Evolutionary conservation across 1,140 invertebrate species (phyloP).

Genomic region (Lordiphosa stackelbergi): DNA sequence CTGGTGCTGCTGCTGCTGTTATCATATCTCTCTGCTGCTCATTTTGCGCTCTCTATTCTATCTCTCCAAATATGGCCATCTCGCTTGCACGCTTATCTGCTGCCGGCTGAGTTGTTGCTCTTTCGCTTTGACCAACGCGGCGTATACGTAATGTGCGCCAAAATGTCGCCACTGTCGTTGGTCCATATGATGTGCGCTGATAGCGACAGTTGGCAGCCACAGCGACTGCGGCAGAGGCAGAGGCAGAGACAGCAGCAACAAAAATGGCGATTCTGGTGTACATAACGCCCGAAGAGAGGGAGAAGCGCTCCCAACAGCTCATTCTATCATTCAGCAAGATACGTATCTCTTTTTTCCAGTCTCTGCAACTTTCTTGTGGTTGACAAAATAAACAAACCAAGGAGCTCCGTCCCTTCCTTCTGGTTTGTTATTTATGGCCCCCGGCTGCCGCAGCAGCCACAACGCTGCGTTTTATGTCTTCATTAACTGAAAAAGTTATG

Average conservation of each 20-base stretch:
- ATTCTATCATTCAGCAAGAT: slow-evolving; percentile 38
- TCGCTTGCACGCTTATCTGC: slow-evolving; percentile 37
- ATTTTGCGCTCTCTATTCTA: slow-evolving; percentile 63
- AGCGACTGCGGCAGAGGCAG: slow-evolving; percentile 33
- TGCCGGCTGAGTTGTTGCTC: slow-evolving; percentile 29
- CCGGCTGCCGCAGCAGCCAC: slow-evolving; percentile 56
- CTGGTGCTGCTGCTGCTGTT: slow-evolving; percentile 20
- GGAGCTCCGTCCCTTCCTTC: slow-evolving; percentile 15
- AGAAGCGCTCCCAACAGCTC: slow-evolving; percentile 1
- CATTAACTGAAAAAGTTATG: slow-evolving; percentile 75
- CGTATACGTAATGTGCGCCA: slow-evolving; percentile 66
- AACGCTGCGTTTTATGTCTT: slow-evolving; percentile 71
- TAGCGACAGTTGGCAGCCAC: slow-evolving; percentile 48
- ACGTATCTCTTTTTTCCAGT: slow-evolving; percentile 24
- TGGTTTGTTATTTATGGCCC: slow-evolving; percentile 39
- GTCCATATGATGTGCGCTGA: slow-evolving; percentile 74
- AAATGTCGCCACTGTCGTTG: slow-evolving; percentile 71
- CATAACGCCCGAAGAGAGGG: slow-evolving; percentile 12
- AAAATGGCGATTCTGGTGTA: slow-evolving; percentile 56
- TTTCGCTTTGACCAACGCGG: slow-evolving; percentile 51
- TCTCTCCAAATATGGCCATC: slow-evolving; percentile 58
- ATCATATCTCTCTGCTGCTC: slow-evolving; percentile 47
- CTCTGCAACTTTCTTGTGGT: slow-evolving; percentile 63
- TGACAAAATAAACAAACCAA: slow-evolving; percentile 50
- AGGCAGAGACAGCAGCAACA: slow-evolving; percentile 13